A percentile compares a stretch with the other conserved stretches of the same genome.
phyloP scores from a whole-genome alignment of 23 tunicate species.

The Phallusia fumigata region DNA sequence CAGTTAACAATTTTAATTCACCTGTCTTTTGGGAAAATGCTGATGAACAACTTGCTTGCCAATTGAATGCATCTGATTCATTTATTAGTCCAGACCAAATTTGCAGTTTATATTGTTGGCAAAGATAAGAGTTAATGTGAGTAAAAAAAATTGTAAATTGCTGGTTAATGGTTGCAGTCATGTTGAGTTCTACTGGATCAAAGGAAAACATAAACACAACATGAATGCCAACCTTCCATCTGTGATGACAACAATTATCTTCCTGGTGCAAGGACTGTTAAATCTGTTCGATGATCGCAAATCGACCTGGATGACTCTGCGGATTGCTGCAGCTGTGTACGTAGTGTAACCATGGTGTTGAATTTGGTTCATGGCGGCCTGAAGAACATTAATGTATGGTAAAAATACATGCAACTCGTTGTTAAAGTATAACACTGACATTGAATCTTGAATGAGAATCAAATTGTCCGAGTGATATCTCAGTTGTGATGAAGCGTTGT shows the following conservation, averaged over 20 bases:
- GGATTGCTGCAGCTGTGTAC: constrained; percentile 42
- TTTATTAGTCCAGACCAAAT: no score
- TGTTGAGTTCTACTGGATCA: no score
- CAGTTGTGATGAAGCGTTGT: constrained; percentile 30
- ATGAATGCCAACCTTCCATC: constrained; percentile 48
- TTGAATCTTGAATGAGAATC: constrained; percentile 3
- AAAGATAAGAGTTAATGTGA: no score
- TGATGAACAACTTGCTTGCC: no score
- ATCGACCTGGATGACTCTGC: constrained; percentile 17
- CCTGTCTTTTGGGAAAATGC: no score
- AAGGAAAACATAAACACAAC: no score
- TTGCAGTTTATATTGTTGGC: no score
- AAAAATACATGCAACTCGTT: not conserved
- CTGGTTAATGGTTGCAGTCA: not conserved
- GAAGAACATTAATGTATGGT: not conserved
- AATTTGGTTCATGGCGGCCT: constrained; percentile 25
- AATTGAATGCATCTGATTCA: no score
- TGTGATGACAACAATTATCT: constrained; percentile 36
- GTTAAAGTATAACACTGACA: constrained; percentile 1
- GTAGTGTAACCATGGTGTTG: constrained; percentile 44
- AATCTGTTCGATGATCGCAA: constrained; percentile 17
- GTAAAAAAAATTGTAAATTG: not conserved
- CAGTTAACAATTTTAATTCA: not conserved
- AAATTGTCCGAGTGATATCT: constrained; percentile 31
- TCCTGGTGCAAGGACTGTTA: constrained; percentile 15